phyloP scores from a whole-genome alignment of 2,888 invertebrate genomes.

The Seira sanloemensis region DNA sequence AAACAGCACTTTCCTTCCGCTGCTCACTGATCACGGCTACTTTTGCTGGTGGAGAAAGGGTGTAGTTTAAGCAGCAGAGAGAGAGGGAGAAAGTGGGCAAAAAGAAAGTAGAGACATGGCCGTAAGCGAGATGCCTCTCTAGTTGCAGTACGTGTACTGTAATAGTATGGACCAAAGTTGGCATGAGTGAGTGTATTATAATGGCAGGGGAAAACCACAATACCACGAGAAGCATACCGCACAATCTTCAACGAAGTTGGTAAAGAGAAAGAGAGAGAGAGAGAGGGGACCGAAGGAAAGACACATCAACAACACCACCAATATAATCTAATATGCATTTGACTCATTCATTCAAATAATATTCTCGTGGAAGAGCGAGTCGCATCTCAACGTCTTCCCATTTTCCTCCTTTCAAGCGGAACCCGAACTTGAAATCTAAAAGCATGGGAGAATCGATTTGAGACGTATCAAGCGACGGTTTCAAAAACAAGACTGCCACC shows the following conservation, averaged over 20 bases:
- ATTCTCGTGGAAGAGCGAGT: too few species aligned
- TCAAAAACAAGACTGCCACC: too few species aligned
- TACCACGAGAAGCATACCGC: neutral
- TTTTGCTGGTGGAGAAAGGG: neutral
- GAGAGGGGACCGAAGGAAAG: neutral
- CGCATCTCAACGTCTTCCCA: neutral
- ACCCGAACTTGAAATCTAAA: too few species aligned
- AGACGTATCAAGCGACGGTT: neutral
- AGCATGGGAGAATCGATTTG: neutral
- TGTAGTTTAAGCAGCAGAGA: neutral
- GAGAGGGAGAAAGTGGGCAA: neutral
- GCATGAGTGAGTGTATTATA: neutral
- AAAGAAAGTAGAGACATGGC: too few species aligned
- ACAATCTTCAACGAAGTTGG: neutral
- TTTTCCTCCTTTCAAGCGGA: neutral
- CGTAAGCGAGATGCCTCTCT: too few species aligned
- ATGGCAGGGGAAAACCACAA: neutral
- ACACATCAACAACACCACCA: neutral
- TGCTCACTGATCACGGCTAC: neutral
- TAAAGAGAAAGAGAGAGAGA: too few species aligned
- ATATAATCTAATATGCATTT: neutral
- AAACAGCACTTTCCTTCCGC: constrained; percentile 50
- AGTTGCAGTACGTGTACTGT: neutral
- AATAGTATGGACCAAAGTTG: neutral
- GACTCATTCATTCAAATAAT: neutral